Conservation (phyloP, 1,140 invertebrate genomes). For the Cydia splendana region DNA sequence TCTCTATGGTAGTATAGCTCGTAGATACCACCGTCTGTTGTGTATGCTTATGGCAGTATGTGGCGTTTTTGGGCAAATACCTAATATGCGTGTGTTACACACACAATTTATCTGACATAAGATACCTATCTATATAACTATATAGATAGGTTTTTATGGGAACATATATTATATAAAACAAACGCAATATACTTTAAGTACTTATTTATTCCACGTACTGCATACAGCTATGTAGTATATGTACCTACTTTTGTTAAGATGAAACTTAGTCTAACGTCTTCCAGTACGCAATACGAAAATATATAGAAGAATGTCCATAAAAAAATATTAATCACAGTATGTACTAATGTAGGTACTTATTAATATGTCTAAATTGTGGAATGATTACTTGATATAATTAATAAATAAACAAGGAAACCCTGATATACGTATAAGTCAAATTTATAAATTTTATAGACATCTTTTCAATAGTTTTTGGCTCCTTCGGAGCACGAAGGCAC, state of each 20-base stretch:
- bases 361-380: slow-evolving; percentile 62
- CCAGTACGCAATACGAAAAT: slow-evolving; percentile 55
- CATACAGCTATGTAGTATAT: slow-evolving; percentile 53
- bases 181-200: slow-evolving; percentile 37
- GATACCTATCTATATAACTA: too few species aligned
- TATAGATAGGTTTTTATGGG: too few species aligned
- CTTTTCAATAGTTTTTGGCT: slow-evolving; percentile 51
- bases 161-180: too few species aligned
- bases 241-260: slow-evolving; percentile 43
- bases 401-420: slow-evolving; percentile 57
- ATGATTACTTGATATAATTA: slow-evolving; percentile 59
- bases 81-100: too few species aligned
- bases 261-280: slow-evolving; percentile 63
- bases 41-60: too few species aligned
- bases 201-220: slow-evolving; percentile 74
- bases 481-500: slow-evolving; percentile 69
- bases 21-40: too few species aligned
- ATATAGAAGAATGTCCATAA: slow-evolving; percentile 52
- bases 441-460: slow-evolving; percentile 53
- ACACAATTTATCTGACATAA: too few species aligned
- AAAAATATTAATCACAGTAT: slow-evolving; percentile 73
- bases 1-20: too few species aligned
- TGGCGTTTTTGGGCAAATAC: too few species aligned
- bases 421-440: slow-evolving; percentile 39
- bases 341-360: slow-evolving; percentile 48